Evolutionary conservation across 1,140 invertebrate genomes (phyloP), one percentile per base, ranked within the genome.

Genomic region (Panagrolaimus sp.): DNA sequence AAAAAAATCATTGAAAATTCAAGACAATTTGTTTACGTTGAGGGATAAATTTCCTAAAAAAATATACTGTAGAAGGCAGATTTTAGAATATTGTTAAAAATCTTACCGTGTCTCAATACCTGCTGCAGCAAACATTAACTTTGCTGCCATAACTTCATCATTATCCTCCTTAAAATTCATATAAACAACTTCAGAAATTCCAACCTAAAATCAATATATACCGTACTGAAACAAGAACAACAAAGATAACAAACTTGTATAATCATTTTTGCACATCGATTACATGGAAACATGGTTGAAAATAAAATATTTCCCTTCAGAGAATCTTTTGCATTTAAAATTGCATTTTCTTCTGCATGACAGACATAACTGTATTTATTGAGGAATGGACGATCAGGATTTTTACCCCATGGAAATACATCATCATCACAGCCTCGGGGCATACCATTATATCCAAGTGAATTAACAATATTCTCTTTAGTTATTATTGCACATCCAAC

Each of bases 271-370:
- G 94, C 91, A 87, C 94, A 98, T 84, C 96, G 92, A 82, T 96
- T 96, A 81, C 94, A 98, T 0, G 94, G 94, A 84, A 96, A 97
- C 8, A 94, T 83, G 0, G 88, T 89, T 15, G 63, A 43, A 84
- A 94, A 98, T 0, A 97, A 88, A 0, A 87, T 88, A 78, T 92
- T 94, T 71, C 89, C 87, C 76, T 89, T 88, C 0, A 94, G 84
- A 85, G 90, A 88, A 0, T 87, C 85, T 2, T 87, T 86, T 82
- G 93, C 96, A 82, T 97, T 97, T 1, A 96, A 76, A 70, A 98
- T 91, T 12, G 95, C 94, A 87, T 98, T 98, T 84, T 95, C 87
- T 86, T 98, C 95, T 43, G 95, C 94, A 86, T 98, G 94, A 74
- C 93, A 96, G 0, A 97, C 94, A 92, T 84, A 74, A 17, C 64